Conservation (phyloP, 2,797 vertebrate species). For the Gallinago stenura region DNA sequence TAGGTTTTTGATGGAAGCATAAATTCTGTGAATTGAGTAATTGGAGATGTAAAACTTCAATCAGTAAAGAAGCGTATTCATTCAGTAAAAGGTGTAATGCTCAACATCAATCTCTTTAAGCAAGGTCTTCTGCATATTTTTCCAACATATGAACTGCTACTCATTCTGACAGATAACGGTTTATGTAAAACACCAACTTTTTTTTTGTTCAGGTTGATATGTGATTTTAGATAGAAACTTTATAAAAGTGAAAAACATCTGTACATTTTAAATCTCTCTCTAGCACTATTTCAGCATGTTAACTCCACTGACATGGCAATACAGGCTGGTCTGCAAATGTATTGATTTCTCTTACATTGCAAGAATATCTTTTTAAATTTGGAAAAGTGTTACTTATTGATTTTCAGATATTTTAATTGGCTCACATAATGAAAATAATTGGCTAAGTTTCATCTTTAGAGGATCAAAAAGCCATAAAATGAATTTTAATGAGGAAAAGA, state of each 20-base stretch:
- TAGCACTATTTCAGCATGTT: background rate
- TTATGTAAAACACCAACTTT: background rate
- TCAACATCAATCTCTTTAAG: slow-evolving; percentile 18
- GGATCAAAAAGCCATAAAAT: background rate
- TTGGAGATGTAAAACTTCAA: background rate
- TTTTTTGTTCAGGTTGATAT: background rate
- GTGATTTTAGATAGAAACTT: background rate
- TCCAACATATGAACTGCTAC: background rate
- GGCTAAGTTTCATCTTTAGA: background rate
- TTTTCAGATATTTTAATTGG: background rate
- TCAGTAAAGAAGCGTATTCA: background rate
- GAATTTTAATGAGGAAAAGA: background rate
- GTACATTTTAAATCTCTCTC: background rate
- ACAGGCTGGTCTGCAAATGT: background rate
- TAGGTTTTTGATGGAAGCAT: slow-evolving; percentile 63
- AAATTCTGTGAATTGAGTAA: slow-evolving; percentile 26
- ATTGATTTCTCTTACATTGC: background rate
- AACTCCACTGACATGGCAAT: background rate
- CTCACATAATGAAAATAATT: background rate
- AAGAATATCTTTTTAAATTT: background rate
- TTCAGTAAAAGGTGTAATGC: slow-evolving; percentile 38
- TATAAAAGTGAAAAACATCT: background rate
- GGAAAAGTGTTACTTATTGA: background rate
- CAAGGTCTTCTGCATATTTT: background rate
- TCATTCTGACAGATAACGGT: background rate